Evolutionary conservation across 2,113 vertebrate genomes (phyloP).

Genomic region (Amphiprion ocellaris): DNA sequence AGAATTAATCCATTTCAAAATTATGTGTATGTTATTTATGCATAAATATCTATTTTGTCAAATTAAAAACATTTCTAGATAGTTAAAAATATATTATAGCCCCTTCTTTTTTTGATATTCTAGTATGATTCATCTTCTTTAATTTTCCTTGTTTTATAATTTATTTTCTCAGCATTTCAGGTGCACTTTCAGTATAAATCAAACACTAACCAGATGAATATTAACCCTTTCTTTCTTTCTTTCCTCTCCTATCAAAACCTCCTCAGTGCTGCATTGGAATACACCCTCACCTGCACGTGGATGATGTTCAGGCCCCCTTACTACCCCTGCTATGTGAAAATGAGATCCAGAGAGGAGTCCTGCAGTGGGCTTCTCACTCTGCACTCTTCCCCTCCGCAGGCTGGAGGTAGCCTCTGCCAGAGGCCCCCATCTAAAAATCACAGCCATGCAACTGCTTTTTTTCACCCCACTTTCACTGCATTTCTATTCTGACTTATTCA

Average conservation of each 20-base stretch:
- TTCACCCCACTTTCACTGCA: slow-evolving; percentile 32
- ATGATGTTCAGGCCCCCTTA: slow-evolving; percentile 50
- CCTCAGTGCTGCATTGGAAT: slow-evolving; percentile 14
- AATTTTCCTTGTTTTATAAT: background rate
- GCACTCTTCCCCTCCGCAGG: slow-evolving; percentile 65
- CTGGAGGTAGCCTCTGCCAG: slow-evolving; percentile 69
- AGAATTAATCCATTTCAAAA: background rate
- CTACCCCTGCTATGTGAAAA: slow-evolving; percentile 80
- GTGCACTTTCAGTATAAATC: background rate
- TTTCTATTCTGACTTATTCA: slow-evolving; percentile 53
- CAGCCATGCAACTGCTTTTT: slow-evolving; percentile 58
- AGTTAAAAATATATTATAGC: background rate
- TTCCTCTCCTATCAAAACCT: no score
- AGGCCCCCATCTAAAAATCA: slow-evolving; percentile 73
- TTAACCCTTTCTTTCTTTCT: background rate
- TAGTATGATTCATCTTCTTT: background rate
- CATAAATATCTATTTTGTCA: background rate
- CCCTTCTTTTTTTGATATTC: background rate
- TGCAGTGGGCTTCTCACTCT: slow-evolving; percentile 73
- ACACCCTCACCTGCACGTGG: slow-evolving; percentile 54
- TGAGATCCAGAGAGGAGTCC: slow-evolving; percentile 78
- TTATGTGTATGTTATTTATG: background rate
- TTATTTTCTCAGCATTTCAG: background rate
- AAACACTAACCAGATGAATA: background rate
- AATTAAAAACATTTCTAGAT: background rate